These are phyloP conservation scores for Ailuropoda melanoleuca DNA, from an alignment of 2,113 vertebrate genomes.

Conservation along the genomic window DNA sequence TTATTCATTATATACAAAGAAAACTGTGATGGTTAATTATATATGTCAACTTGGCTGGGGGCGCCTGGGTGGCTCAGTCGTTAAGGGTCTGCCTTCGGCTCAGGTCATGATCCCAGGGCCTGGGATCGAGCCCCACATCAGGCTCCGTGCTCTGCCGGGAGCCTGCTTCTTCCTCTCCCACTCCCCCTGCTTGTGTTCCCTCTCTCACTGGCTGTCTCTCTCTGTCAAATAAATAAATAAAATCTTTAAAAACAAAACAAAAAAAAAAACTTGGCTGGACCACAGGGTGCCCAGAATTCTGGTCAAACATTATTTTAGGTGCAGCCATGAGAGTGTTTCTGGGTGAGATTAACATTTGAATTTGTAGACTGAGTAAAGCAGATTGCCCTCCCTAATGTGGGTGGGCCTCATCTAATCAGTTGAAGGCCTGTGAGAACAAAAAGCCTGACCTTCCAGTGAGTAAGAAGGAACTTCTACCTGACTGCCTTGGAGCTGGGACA, in stretches of 20 bases:
- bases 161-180: too few species aligned
- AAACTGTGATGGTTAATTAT: not conserved
- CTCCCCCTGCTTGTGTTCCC: too few species aligned
- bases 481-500: not conserved
- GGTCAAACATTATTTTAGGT: not conserved
- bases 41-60: not conserved
- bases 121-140: too few species aligned
- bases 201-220: too few species aligned
- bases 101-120: too few species aligned
- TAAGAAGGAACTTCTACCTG: not conserved
- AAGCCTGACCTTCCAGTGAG: not conserved
- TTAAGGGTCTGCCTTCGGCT: too few species aligned
- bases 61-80: too few species aligned
- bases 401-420: not conserved
- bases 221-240: too few species aligned
- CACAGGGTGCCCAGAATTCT: not conserved
- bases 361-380: not conserved
- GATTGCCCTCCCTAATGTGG: not conserved
- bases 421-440: not conserved
- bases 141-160: too few species aligned
- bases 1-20: not conserved
- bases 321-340: not conserved
- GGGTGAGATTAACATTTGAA: not conserved
- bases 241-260: too few species aligned
- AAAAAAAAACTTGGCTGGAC: not conserved